Base-by-base conservation (phyloP, 2,113 vertebrate species). In the Cottus gobio region DNA sequence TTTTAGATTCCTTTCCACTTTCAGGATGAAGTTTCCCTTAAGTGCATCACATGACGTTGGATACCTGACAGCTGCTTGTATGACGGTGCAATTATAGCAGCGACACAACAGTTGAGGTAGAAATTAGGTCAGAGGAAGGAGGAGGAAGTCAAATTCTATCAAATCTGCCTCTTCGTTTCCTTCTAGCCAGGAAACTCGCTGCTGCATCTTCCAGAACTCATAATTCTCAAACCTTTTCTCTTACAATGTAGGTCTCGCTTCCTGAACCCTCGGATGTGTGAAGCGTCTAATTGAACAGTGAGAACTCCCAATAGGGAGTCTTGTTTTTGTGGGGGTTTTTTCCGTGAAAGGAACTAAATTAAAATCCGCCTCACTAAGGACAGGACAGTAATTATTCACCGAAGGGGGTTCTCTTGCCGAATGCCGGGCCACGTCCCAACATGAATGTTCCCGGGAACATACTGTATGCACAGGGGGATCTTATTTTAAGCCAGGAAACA, bases 351-450 rank as follows among this genome's bases (percentile, higher is more conserved):
- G 71, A 85, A 87, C 73, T 20, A 81, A 88, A 87, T 91, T 84
- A 84, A 81, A 89, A 91, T 85, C 85, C 8, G 28, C 62, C 81
- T 87, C 68, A 84, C 77, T 28, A 0, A 56, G 73, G 85, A 83
- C 79, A 56, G 73, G 85, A 83, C 79, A 71, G 78, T 82, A 86
- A 88, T 85, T 80, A 90, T 85, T 75, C 85, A 82, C 74, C 4
- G 42, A 75, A 75, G 84, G 80, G 75, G 34, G 34, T 34, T 34
- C 34, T 4, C 34, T 34, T 5, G 1, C 34, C 6, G 71, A 83
- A 81, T 56, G 39, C 71, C 71, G 72, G 62, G 74, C 46, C 20
- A 73, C 57, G 57, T n/a, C n/a, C n/a, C n/a, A n/a, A n/a, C n/a
- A n/a, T n/a, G n/a, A n/a, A n/a, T n/a, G n/a, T n/a, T n/a, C n/a